A percentile compares a stretch with the other conserved stretches of the same genome.
phyloP scores from a whole-genome alignment of 2,113 vertebrate genomes.

The Malaclemys terrapin region DNA sequence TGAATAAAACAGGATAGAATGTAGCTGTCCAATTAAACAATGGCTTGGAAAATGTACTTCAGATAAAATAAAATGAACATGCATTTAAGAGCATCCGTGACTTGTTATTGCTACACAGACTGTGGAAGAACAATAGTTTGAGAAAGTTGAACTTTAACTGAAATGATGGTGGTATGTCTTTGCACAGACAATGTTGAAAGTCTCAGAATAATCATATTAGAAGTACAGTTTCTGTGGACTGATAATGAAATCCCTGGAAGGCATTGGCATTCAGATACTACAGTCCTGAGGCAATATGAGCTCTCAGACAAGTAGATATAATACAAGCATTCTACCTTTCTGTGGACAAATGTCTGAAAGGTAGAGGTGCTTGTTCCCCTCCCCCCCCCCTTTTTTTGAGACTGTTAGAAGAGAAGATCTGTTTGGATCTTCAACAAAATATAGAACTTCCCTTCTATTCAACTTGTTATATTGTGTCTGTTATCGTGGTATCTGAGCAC shows the following conservation, averaged over 20 bases:
- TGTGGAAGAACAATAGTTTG: not conserved
- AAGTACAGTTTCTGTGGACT: not conserved
- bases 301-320: not conserved
- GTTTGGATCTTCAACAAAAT: not conserved
- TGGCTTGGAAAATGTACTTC: not conserved
- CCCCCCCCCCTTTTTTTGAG: not conserved
- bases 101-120: not conserved
- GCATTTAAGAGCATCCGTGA: not conserved
- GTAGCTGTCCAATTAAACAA: not conserved
- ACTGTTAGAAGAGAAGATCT: not conserved
- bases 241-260: not conserved
- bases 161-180: not conserved
- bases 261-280: not conserved
- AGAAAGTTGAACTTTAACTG: not conserved
- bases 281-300: not conserved
- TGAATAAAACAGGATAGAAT: not conserved
- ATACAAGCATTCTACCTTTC: not conserved
- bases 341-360: not conserved
- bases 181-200: not conserved
- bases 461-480: not conserved
- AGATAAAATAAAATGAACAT: rapidly evolving
- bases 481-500: not conserved
- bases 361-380: not conserved
- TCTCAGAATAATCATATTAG: not conserved
- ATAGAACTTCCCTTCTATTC: not conserved